phyloP scores from a whole-genome alignment of 1,140 invertebrate genomes.

The Drosophila chauvacae region DNA sequence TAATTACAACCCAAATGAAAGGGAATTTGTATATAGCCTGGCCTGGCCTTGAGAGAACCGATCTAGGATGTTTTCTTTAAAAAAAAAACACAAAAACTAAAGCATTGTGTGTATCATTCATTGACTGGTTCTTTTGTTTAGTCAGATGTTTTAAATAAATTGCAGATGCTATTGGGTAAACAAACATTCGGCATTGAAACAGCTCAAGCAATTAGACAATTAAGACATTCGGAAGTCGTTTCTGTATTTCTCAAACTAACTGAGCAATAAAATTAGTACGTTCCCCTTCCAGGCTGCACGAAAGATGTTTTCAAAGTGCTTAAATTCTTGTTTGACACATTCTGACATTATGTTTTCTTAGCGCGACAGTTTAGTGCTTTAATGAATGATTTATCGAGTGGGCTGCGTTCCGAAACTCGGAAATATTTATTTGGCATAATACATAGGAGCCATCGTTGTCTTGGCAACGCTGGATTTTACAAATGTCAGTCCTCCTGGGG shows the following conservation, averaged over 20 bases:
- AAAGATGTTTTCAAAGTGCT: slow-evolving; percentile 36
- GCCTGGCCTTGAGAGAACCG: slow-evolving; percentile 1
- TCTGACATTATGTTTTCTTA: slow-evolving; percentile 35
- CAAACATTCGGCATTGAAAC: slow-evolving; percentile 41
- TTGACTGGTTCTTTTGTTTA: slow-evolving; percentile 42
- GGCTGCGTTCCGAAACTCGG: slow-evolving; percentile 7
- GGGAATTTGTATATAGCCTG: not conserved
- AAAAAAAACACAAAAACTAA: slow-evolving; percentile 9
- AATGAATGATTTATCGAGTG: slow-evolving; percentile 46
- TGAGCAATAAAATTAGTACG: slow-evolving; percentile 21
- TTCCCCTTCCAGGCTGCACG: not conserved
- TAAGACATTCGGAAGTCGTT: slow-evolving; percentile 38
- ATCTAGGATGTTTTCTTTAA: not conserved
- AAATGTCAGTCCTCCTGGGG: slow-evolving; percentile 15
- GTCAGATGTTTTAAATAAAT: slow-evolving; percentile 59
- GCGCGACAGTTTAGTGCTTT: slow-evolving; percentile 44
- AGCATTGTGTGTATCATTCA: slow-evolving; percentile 41
- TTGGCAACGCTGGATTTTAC: slow-evolving; percentile 19
- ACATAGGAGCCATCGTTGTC: slow-evolving; percentile 2
- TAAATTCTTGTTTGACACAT: slow-evolving; percentile 50
- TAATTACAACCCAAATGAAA: not conserved
- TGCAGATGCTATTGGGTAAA: slow-evolving; percentile 48
- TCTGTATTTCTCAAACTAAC: slow-evolving; percentile 27
- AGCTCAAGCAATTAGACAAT: slow-evolving; percentile 42
- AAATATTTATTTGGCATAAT: slow-evolving; percentile 35